Evolutionary conservation across 2,797 vertebrate species (phyloP), one percentile per base, ranked within the genome.

Genomic region (Eupleurogrammus muticus): DNA sequence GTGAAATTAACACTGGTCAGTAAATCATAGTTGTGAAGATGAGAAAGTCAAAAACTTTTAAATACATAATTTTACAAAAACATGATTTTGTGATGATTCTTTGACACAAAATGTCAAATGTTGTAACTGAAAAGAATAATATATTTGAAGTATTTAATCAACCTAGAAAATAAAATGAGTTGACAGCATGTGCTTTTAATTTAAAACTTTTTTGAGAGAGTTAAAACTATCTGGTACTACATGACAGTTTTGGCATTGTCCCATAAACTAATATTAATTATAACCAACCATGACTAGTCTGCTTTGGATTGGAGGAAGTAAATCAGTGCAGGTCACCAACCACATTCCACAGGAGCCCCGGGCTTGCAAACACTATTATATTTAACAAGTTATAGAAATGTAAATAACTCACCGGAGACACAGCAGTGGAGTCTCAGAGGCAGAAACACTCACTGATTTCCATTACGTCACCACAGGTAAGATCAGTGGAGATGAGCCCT

Each of bases 311-410:
- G 20, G 40, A 50, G 13, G 47, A 42, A 42, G 38, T 42, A 42
- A 42, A 7, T 38, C 46, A 36, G 40, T 60, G 40, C 63, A 65
- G 72, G 56, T 74, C 84, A 77, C 28, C 17, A 46, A 61, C 32
- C 66, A 81, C 87, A 83, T 73, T 67, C 64, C 69, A 58, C 74
- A 47, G 49, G 12, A 75, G 32, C 57, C 49, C 56, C 21, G 0
- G 32, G 42, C 66, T n/a, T 53, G 38, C 47, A 62, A 10, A 70
- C 53, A 49, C 16, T 11, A 2, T 23, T n/a, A 44, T 0, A 28
- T 36, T 28, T 5, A 35, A 48, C 35, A 58, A 61, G n/a, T 70
- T n/a, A 0, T 6, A 23, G 54, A 40, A 9, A 63, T 47, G 21
- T 3, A 20, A 59, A 52, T 23, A 8, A 60, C 10, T 42, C 36